phyloP scores from a whole-genome alignment of 2,888 invertebrate species.

The Ormyrus nitidulus region DNA sequence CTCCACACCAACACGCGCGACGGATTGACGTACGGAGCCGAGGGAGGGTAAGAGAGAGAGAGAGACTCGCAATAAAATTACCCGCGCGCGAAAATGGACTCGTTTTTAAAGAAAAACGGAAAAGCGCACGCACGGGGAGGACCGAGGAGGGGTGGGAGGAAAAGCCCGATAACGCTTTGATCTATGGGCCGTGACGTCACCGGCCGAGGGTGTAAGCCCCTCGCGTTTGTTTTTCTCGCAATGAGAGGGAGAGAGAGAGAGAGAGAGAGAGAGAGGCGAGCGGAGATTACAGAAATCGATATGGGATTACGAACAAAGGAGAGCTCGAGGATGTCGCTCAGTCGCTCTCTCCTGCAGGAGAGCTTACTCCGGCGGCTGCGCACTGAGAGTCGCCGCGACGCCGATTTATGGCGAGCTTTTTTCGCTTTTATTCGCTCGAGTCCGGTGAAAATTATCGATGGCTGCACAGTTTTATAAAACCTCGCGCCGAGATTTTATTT shows the following conservation, averaged over 20 bases:
- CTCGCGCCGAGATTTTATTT: too few relatives aligned
- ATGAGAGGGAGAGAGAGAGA: constrained; percentile 55
- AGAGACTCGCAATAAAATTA: constrained; percentile 7
- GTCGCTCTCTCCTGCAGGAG: background rate
- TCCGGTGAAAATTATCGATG: too few relatives aligned
- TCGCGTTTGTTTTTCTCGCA: constrained; percentile 46
- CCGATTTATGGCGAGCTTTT: constrained; percentile 37
- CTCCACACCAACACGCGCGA: background rate
- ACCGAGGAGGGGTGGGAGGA: too few relatives aligned
- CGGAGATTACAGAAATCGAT: constrained; percentile 74
- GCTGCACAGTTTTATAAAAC: too few relatives aligned
- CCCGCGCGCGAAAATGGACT: too few relatives aligned
- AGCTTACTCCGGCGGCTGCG: constrained; percentile 57
- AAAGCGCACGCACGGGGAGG: too few relatives aligned
- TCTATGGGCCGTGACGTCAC: constrained; percentile 72
- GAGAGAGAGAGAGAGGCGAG: constrained; percentile 60
- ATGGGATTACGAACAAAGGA: constrained; percentile 69
- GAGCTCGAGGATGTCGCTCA: constrained; percentile 60
- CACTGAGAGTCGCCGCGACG: constrained; percentile 40
- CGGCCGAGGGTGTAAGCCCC: constrained; percentile 28
- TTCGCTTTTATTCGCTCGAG: background rate
- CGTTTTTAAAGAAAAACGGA: too few relatives aligned
- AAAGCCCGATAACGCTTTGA: constrained; percentile 65
- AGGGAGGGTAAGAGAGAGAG: background rate
- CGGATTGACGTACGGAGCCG: too few relatives aligned